phyloP scores from a whole-genome alignment of 2,113 vertebrate species.

The Uria lomvia region DNA sequence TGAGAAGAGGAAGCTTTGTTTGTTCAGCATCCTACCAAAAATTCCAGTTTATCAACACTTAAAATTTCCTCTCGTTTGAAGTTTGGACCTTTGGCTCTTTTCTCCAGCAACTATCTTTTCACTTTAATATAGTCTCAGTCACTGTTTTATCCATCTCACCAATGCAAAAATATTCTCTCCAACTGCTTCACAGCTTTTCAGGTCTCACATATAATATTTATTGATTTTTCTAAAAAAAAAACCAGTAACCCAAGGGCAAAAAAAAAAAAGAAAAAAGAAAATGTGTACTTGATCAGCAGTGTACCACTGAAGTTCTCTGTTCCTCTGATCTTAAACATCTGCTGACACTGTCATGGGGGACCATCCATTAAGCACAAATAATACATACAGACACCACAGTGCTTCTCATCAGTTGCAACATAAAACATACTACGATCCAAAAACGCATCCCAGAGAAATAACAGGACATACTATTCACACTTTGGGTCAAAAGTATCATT shows the following conservation, averaged over 20 bases:
- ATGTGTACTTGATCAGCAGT: background rate
- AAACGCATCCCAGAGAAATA: background rate
- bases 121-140: background rate
- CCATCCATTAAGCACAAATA: background rate
- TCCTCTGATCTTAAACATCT: background rate
- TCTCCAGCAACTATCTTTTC: background rate
- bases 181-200: background rate
- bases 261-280: background rate
- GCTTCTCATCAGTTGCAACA: background rate
- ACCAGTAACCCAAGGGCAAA: background rate
- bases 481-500: background rate
- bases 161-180: background rate
- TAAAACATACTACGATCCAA: background rate
- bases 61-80: background rate
- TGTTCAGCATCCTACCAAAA: background rate
- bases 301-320: background rate
- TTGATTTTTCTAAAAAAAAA: background rate
- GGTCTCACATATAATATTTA: background rate
- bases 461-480: background rate
- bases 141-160: background rate
- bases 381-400: background rate
- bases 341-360: background rate
- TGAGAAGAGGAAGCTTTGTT: background rate
- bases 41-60: background rate
- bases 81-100: background rate